Evolutionary conservation across 2,888 invertebrate species (phyloP), one percentile per base, ranked within the genome.

Genomic region (Tenthredo distinguenda): DNA sequence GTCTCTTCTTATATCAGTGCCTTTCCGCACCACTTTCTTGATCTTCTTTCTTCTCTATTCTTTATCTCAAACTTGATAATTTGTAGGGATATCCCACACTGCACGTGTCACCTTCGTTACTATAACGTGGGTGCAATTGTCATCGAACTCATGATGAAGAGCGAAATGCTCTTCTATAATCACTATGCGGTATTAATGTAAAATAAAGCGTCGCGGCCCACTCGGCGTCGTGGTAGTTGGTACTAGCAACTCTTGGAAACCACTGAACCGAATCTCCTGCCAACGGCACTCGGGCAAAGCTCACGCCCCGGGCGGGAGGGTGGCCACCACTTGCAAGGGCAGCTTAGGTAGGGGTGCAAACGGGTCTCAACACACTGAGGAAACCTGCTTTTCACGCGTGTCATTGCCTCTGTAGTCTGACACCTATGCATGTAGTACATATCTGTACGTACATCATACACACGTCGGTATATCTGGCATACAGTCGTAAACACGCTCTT

Each of bases 231-330:
- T 50, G 50, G 55, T 77, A 50, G 50, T 88, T 50, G 50, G 55
- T 77, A 50, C 72, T 88, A 87, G 86, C 87, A 87, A 89, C 89
- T 91, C 89, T 88, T 90, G 89, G 89, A 89, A 90, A 91, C 90
- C 88, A 90, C 88, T 89, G 90, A 90, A 90, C 90, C 87, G 87
- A 87, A 86, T 86, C 87, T 86, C 84, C 87, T 85, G 77, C 86
- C 85, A 84, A 77, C 74, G 84, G 83, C 81, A 85, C 87, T 85
- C 86, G 85, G 85, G 55, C 55, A 55, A 77, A 55, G 55, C 77
- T 40, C 55, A 43, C 50, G 55, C 62, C 81, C 40, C 62, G 62
- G 21, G 81, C 21, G 18, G 37, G 62, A 81, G 81, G 58, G 62
- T 40, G 55, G 50, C 31, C 21, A 62, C 18, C 65, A 40, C 77